Percentiles rank a stretch among this genome's conserved stretches.
Evolutionary conservation across 2,797 vertebrate species (phyloP).

Genomic region (Rhabdomys pumilio): DNA sequence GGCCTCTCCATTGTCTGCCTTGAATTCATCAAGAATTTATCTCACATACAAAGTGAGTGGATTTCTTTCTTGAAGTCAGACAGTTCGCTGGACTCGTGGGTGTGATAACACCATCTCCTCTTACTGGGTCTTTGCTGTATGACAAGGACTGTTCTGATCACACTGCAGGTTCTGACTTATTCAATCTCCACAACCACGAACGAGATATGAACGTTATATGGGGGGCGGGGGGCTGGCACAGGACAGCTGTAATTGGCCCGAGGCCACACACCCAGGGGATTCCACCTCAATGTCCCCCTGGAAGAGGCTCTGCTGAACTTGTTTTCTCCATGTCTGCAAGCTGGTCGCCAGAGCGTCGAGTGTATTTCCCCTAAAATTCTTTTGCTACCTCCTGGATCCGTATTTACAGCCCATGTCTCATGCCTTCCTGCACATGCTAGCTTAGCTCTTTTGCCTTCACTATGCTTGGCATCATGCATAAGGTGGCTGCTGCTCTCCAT

Average conservation of each 20-base stretch:
- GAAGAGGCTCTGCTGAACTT: not conserved
- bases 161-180: not conserved
- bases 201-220: not conserved
- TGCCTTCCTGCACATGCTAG: not conserved
- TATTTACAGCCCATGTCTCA: not conserved
- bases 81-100: not conserved
- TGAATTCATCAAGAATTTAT: not conserved
- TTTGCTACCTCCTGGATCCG: not conserved
- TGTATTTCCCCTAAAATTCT: not conserved
- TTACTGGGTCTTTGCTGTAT: not conserved
- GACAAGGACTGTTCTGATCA: not conserved
- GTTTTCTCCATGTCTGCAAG: not conserved
- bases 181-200: not conserved
- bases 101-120: not conserved
- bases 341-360: too few relatives aligned
- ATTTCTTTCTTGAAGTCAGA: not conserved
- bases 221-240: not conserved
- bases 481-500: not conserved
- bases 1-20: not conserved
- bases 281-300: not conserved
- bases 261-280: not conserved
- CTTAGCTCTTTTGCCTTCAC: not conserved
- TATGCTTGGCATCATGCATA: not conserved
- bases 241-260: not conserved
- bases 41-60: not conserved